A percentile compares a stretch with the other conserved stretches of the same genome.
Conservation (phyloP, 2,797 vertebrate species). For the Hydrolagus colliei region DNA sequence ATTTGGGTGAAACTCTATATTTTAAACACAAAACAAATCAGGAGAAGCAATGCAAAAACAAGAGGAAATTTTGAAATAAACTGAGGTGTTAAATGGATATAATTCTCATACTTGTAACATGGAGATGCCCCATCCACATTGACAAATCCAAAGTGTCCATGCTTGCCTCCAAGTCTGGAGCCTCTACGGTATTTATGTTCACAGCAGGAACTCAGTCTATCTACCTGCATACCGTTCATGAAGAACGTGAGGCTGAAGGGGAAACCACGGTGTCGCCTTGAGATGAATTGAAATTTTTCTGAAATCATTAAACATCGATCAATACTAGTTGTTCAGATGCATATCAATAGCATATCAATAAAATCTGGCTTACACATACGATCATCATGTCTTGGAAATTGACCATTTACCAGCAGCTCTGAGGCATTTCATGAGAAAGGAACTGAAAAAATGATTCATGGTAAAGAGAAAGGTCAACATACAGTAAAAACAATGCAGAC, state of each 20-base stretch:
- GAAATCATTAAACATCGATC: constrained; percentile 32
- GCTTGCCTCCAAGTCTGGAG: constrained; percentile 64
- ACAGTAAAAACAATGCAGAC: too few relatives aligned
- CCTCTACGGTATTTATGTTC: constrained; percentile 80
- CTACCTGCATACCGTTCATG: constrained; percentile 80
- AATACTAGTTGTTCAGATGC: too few relatives aligned
- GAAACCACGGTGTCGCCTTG: constrained; percentile 78
- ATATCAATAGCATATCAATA: too few relatives aligned
- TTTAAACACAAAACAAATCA: not conserved
- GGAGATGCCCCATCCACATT: constrained; percentile 73
- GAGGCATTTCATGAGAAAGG: too few relatives aligned
- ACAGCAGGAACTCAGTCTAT: constrained; percentile 89
- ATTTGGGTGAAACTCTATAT: too few relatives aligned
- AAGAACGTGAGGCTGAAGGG: constrained; percentile 94
- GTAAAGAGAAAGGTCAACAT: too few relatives aligned
- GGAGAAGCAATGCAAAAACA: not conserved
- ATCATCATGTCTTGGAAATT: too few relatives aligned
- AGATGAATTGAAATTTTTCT: constrained; percentile 83
- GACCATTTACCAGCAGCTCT: too few relatives aligned
- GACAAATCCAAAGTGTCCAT: constrained; percentile 75
- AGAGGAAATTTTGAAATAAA: constrained; percentile 1
- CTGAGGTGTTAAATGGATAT: not conserved
- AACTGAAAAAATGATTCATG: too few relatives aligned
- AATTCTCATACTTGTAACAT: constrained; percentile 75
- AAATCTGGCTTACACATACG: too few relatives aligned